Evolutionary conservation across 2,888 invertebrate species (phyloP).

Genomic region (Lithophane socia): DNA sequence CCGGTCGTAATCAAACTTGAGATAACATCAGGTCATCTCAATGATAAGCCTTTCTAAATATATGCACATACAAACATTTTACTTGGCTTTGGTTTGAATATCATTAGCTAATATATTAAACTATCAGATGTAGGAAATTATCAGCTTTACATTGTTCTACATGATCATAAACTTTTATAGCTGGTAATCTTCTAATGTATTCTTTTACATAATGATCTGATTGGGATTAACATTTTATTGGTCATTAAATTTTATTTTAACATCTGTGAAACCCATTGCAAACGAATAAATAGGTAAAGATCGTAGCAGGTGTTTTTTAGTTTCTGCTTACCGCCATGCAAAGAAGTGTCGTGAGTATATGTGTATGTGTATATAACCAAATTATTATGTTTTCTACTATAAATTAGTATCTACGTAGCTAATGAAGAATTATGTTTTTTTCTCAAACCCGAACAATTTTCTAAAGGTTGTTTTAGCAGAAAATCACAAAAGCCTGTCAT

Average conservation of each 20-base stretch:
- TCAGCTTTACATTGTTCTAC: conserved; percentile 28
- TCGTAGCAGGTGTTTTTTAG: neutral
- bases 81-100: conserved; percentile 43
- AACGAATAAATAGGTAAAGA: neutral
- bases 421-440: neutral
- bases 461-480: neutral
- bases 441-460: neutral
- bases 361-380: neutral
- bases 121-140: conserved; percentile 3
- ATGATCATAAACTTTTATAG: conserved; percentile 36
- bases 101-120: conserved; percentile 25
- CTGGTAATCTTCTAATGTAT: neutral
- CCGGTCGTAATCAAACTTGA: conserved; percentile 63
- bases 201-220: conserved; percentile 5
- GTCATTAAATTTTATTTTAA: neutral
- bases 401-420: neutral
- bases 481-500: neutral
- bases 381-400: neutral
- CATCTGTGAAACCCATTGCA: neutral
- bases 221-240: conserved; percentile 6
- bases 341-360: neutral
- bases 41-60: conserved; percentile 53
- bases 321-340: neutral
- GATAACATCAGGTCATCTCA: conserved; percentile 61
- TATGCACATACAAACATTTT: conserved; percentile 49